A percentile compares a stretch with the other conserved stretches of the same genome.
Evolutionary conservation across 1,140 invertebrate genomes (phyloP).

Genomic region (Heterodera carotae): DNA sequence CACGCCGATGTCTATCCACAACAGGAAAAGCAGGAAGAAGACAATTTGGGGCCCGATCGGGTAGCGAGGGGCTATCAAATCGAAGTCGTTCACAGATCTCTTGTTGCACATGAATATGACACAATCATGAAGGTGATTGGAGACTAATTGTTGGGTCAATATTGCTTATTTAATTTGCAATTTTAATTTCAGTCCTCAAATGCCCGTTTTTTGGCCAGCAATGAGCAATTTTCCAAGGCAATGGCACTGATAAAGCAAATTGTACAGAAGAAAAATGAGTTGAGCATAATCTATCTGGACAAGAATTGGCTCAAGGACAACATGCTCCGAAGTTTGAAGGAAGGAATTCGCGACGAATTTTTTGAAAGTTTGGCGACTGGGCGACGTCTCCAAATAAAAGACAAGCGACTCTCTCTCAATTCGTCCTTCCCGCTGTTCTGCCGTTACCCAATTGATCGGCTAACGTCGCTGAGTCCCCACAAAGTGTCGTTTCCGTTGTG

Average conservation of each 20-base stretch:
- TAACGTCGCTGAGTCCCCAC: slow-evolving; percentile 14
- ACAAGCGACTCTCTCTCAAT: slow-evolving; percentile 38
- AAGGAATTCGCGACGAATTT: slow-evolving; percentile 27
- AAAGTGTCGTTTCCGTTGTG: slow-evolving; percentile 14
- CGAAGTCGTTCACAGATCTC: slow-evolving; percentile 26
- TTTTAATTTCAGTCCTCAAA: slow-evolving; percentile 35
- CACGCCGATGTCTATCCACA: slow-evolving; percentile 53
- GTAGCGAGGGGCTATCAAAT: slow-evolving; percentile 37
- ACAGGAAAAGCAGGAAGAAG: slow-evolving; percentile 50
- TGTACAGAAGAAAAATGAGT: slow-evolving; percentile 46
- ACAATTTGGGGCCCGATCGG: slow-evolving; percentile 46
- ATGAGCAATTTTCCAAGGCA: slow-evolving; percentile 33
- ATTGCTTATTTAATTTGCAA: background rate
- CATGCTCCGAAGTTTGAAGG: slow-evolving; percentile 33
- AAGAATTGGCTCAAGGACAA: slow-evolving; percentile 50
- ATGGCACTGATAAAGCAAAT: slow-evolving; percentile 36
- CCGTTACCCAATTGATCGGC: background rate
- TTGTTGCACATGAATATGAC: slow-evolving; percentile 41
- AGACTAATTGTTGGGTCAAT: background rate
- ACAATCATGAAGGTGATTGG: slow-evolving; percentile 38
- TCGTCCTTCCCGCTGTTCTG: slow-evolving; percentile 44
- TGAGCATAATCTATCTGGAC: slow-evolving; percentile 40
- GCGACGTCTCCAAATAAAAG: slow-evolving; percentile 24
- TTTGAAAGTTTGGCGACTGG: slow-evolving; percentile 46
- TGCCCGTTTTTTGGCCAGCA: slow-evolving; percentile 21